Conservation (phyloP, 2,797 vertebrate species). For the Buceros bicornis region DNA sequence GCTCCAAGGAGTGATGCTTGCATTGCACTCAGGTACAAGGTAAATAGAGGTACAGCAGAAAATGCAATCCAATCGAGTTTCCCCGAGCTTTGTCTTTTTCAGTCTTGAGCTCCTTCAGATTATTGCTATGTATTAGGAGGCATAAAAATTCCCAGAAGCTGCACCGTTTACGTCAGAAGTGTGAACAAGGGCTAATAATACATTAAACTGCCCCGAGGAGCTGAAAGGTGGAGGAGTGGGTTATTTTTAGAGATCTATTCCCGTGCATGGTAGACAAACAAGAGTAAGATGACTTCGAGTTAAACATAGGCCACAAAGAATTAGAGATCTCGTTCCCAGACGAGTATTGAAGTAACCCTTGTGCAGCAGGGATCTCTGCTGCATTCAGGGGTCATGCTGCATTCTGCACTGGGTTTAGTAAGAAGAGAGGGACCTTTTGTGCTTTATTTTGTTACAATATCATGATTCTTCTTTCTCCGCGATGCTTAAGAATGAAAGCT, state of each 20-base stretch:
- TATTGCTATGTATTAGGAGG: not conserved
- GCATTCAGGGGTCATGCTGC: not conserved
- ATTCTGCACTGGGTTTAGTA: not conserved
- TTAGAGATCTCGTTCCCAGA: not conserved
- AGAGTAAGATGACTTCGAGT: not conserved
- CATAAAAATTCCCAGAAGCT: not conserved
- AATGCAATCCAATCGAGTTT: fast-evolving
- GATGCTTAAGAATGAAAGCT: not conserved
- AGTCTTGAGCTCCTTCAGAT: not conserved
- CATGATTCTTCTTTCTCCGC: not conserved
- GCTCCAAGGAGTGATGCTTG: not conserved
- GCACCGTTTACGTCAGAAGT: not conserved
- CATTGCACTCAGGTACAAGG: not conserved
- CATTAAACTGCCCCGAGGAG: not conserved
- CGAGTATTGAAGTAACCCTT: not conserved
- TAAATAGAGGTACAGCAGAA: not conserved
- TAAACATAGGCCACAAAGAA: not conserved
- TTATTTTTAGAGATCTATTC: conserved; percentile 31
- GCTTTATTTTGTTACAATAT: not conserved
- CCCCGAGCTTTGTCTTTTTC: not conserved
- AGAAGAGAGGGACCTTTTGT: not conserved
- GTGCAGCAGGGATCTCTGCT: not conserved
- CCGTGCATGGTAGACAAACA: not conserved
- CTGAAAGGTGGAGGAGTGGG: not conserved
- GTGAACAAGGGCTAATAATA: conserved; percentile 25